Base-by-base conservation (phyloP, 2,888 invertebrate species). In the Subacronicta megacephala region DNA sequence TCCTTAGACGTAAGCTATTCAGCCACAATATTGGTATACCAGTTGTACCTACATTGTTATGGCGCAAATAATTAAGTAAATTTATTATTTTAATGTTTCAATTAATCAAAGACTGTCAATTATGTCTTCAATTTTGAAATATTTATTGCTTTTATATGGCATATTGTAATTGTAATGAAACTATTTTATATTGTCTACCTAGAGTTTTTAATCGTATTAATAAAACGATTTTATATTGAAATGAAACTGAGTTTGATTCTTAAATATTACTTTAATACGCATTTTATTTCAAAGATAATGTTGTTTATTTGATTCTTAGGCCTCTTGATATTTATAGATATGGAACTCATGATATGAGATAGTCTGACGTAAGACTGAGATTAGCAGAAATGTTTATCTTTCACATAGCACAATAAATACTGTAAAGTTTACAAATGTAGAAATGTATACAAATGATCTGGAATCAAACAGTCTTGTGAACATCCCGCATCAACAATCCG, bases 1-100 rank as follows among this genome's bases (percentile, higher is more conserved):
- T 9, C 38, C 26, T 31, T 59, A 65, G 41, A 46, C 41, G 9
- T 65, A 58, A 65, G 66, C 13, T 60, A 43, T 50, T 29, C 40
- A 63, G 81, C 89, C 90, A 90, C 89, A 78, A 64, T 83, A 84
- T 72, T 63, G 81, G 71, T 90, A 90, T 82, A 83, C 78, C 44
- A 45, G 79, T 16, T 81, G 56, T 88, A 92, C 84, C 78, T 65
- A 40, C 79, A 78, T 81, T 84, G 91, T 90, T 91, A 49, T 91
- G 90, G 89, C 84, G 57, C 61, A 44, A 83, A 83, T 81, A 73
- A 62, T 72, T 84, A 85, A 83, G 82, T 57, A 47, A 49, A 66
- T 74, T 72, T 62, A 72, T 69, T 73, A 72, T 69, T 73, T 12
- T 66, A 76, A 70, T 79, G 68, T 77, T 78, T 75, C 65, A 78